Conservation (phyloP, 2,797 vertebrate species). For the Schizopygopsis pylzovi region DNA sequence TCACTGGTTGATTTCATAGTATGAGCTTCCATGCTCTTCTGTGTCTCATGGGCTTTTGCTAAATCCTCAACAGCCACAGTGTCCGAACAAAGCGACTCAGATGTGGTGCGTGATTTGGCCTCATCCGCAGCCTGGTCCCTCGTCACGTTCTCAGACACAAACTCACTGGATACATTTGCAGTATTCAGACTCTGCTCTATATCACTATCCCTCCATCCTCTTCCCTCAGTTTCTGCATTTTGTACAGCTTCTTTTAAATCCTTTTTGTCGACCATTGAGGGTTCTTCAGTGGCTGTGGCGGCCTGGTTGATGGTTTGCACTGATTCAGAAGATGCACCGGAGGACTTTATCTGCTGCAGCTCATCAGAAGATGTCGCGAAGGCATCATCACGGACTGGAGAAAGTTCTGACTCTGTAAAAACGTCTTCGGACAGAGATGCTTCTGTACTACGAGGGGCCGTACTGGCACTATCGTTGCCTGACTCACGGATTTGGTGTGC, state of each 20-base stretch:
- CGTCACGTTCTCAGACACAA: background rate
- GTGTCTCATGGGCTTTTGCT: constrained; percentile 57
- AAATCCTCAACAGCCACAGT: constrained; percentile 56
- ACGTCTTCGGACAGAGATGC: constrained; percentile 96
- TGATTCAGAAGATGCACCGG: constrained; percentile 87
- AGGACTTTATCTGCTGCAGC: constrained; percentile 84
- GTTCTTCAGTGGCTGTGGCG: constrained; percentile 50
- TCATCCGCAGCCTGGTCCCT: background rate
- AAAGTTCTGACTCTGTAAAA: constrained; percentile 95
- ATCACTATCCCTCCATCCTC: constrained; percentile 84
- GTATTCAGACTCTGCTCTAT: constrained; percentile 59
- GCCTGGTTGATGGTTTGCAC: constrained; percentile 86
- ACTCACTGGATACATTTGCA: background rate
- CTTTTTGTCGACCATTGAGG: constrained; percentile 58
- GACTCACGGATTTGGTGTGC: constrained; percentile 68
- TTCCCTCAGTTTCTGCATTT: constrained; percentile 83
- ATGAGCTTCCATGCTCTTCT: constrained; percentile 69
- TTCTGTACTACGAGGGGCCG: constrained; percentile 88
- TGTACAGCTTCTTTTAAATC: constrained; percentile 49
- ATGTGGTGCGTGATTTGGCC: constrained; percentile 40
- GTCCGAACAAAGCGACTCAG: constrained; percentile 50
- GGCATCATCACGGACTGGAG: constrained; percentile 88
- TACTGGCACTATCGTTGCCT: constrained; percentile 81
- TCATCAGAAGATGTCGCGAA: constrained; percentile 87
- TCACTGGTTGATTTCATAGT: constrained; percentile 82